These are phyloP conservation scores for Diadromus collaris DNA, from an alignment of 2,888 invertebrate species.

Conservation along the genomic window DNA sequence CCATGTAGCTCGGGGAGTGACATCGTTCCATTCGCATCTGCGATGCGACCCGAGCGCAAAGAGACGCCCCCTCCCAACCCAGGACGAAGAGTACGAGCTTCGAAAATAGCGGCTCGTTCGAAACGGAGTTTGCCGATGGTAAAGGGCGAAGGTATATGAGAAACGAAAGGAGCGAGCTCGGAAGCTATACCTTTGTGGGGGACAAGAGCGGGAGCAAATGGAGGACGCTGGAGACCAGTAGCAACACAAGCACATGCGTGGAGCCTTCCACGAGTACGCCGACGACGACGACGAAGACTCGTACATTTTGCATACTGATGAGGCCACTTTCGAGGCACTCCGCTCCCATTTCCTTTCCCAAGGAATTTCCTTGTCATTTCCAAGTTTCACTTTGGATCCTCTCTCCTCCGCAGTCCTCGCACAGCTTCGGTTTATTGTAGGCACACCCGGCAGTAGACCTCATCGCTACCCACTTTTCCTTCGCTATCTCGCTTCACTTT, in stretches of 20 bases:
- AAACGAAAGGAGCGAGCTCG: slow-evolving; percentile 42
- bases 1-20: slow-evolving; percentile 7
- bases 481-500: slow-evolving; percentile 46
- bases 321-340: slow-evolving; percentile 72
- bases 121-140: slow-evolving; percentile 6
- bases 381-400: slow-evolving; percentile 64
- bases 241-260: slow-evolving; percentile 62
- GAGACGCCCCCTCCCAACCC: slow-evolving; percentile 31
- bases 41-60: slow-evolving; percentile 50
- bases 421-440: slow-evolving; percentile 60
- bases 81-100: slow-evolving; percentile 36
- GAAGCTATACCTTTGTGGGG: slow-evolving; percentile 49
- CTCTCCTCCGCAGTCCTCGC: slow-evolving; percentile 37
- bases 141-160: slow-evolving; percentile 45
- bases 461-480: slow-evolving; percentile 14
- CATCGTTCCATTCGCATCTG: slow-evolving; percentile 42
- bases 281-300: slow-evolving; percentile 57
- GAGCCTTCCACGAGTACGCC: slow-evolving; percentile 57
- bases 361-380: slow-evolving; percentile 72
- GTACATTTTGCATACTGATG: slow-evolving; percentile 77
- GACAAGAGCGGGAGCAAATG: slow-evolving; percentile 62
- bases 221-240: slow-evolving; percentile 65
- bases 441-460: slow-evolving; percentile 30
- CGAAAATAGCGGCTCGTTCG: slow-evolving; percentile 12
- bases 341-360: slow-evolving; percentile 71